Evolutionary conservation across 2,888 invertebrate species (phyloP).

Genomic region (Phaonia tiefii): DNA sequence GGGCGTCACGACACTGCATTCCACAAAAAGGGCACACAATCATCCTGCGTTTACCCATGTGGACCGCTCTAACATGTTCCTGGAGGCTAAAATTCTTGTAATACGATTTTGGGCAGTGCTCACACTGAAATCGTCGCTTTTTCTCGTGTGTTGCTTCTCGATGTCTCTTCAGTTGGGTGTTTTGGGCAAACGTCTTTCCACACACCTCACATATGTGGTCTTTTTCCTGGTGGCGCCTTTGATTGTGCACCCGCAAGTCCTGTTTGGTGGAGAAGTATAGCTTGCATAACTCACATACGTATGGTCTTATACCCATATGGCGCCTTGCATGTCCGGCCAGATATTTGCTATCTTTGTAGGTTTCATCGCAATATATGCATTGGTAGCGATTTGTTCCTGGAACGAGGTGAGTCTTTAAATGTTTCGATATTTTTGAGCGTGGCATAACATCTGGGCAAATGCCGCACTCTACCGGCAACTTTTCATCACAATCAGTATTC

Average conservation of each 20-base stretch:
- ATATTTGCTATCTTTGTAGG: constrained; percentile 76
- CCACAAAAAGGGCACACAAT: constrained; percentile 76
- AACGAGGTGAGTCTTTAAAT: constrained; percentile 75
- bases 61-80: constrained; percentile 76
- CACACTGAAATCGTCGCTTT: constrained; percentile 75
- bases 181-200: constrained; percentile 76
- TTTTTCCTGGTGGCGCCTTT: constrained; percentile 75
- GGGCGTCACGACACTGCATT: constrained; percentile 77
- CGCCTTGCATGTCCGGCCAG: constrained; percentile 76
- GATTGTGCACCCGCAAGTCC: constrained; percentile 76
- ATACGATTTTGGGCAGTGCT: constrained; percentile 75
- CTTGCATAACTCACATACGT: constrained; percentile 76
- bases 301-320: constrained; percentile 77
- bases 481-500: constrained; percentile 70
- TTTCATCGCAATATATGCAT: constrained; percentile 75
- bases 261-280: constrained; percentile 77
- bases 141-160: constrained; percentile 77
- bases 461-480: constrained; percentile 76
- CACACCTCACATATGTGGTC: constrained; percentile 77
- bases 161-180: constrained; percentile 76
- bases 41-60: constrained; percentile 76
- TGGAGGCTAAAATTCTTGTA: constrained; percentile 77
- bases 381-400: constrained; percentile 73
- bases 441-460: constrained; percentile 77
- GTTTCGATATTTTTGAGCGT: constrained; percentile 71